Conservation (phyloP, 1,140 invertebrate species). For the Artemia franciscana region DNA sequence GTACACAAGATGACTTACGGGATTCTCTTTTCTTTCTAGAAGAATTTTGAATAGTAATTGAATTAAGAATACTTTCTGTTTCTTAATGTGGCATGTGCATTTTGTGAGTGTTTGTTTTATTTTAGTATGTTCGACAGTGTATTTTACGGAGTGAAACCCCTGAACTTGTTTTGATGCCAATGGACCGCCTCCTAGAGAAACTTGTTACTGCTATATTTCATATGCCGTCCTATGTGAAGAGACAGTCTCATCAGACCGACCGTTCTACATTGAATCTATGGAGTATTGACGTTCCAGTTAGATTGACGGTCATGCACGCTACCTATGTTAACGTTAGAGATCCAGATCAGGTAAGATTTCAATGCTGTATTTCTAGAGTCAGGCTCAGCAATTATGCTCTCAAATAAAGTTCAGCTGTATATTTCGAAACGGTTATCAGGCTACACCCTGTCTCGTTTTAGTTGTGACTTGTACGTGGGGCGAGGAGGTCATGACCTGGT, state of each 20-base stretch:
- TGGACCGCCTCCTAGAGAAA: constrained; percentile 21
- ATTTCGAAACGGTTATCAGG: no score
- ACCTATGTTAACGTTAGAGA: constrained; percentile 30
- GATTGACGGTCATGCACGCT: constrained; percentile 26
- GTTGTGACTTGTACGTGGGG: no score
- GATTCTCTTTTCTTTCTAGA: no score
- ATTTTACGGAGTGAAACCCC: constrained; percentile 23
- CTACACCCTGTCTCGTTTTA: no score
- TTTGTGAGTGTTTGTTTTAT: no score
- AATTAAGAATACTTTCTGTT: no score
- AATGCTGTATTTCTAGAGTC: neutral
- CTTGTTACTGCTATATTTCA: constrained; percentile 21
- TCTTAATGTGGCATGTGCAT: no score
- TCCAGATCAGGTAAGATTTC: constrained; percentile 22
- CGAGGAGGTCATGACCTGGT: no score
- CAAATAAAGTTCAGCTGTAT: no score
- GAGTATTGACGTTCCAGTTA: constrained; percentile 19
- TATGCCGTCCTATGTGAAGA: constrained; percentile 23
- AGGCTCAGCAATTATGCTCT: no score
- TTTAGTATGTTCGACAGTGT: constrained; percentile 27
- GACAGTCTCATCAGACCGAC: constrained; percentile 13
- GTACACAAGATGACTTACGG: no score
- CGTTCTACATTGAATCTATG: constrained; percentile 13
- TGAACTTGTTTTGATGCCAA: constrained; percentile 27
- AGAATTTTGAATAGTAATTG: no score